Evolutionary conservation across 2,888 invertebrate species (phyloP), one percentile per base, ranked within the genome.

Genomic region (Conus canariensis): DNA sequence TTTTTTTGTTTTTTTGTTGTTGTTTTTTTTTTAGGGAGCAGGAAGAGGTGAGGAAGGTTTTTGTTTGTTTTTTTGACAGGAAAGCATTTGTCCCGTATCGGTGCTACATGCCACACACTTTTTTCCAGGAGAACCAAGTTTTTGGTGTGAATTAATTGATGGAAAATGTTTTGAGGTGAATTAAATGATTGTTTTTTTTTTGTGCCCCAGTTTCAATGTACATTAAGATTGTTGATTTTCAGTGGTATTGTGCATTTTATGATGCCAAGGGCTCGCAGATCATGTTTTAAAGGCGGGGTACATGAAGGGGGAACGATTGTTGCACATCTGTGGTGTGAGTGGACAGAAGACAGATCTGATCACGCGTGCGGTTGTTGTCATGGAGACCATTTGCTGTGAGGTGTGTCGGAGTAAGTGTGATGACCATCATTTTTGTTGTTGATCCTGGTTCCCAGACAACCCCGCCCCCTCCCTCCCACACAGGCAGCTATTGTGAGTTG

Each of bases 401-500:
- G 45, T 16, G 1, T 45, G 45, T 45, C 45, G 45, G 45, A 14
- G 30, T 30, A 19, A 56, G 77, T 30, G 77, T 30, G 77, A 3
- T 83, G 58, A n/a, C 58, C 83, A 59, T 64, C 16, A 14, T 14
- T 64, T 64, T 16, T 64, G 64, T 64, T 7, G 64, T 64, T 64
- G 10, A 64, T 64, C 64, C 64, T 16, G 64, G 83, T 25, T 85
- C 59, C 12, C 59, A 14, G 70, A 22, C 70, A 16, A 70, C 70
- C 22, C 77, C 77, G 2, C 77, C 60, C 83, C 83, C 59, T 58
- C 83, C 85, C 60, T 60, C 59, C 85, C 25, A 16, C 60, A 60
- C 85, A 85, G 85, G 85, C 85, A 85, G 85, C 85, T 85, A 85
- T 25, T 60, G 60, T 22, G 77, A 80, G 77, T 80, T 16, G 77